Percentiles rank a stretch among this genome's conserved stretches.
Conservation (phyloP, 2,888 invertebrate genomes). For the Cynaeus angustus region DNA sequence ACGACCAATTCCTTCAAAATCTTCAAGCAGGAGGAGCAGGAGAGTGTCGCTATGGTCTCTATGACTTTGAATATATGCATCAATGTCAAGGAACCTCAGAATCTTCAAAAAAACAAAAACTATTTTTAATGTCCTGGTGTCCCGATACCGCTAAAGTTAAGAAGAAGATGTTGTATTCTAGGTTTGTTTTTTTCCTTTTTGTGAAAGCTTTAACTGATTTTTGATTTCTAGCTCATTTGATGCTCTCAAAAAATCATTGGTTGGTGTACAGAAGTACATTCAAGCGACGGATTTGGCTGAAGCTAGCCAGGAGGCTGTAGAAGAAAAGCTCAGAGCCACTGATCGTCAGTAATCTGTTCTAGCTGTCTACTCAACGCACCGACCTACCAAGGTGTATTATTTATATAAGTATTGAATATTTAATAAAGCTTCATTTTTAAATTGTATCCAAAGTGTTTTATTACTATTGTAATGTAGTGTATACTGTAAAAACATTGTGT, state of each 20-base stretch:
- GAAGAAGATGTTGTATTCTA: conserved; percentile 90
- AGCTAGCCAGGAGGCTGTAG: conserved; percentile 94
- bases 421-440: conserved; percentile 72
- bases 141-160: conserved; percentile 96
- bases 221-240: conserved; percentile 89
- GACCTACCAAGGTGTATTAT: conserved; percentile 69
- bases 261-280: conserved; percentile 97
- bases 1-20: conserved; percentile 95
- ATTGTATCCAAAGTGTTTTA: conserved; percentile 63
- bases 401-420: conserved; percentile 72
- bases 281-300: conserved; percentile 97
- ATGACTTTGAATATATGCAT: conserved; percentile 98
- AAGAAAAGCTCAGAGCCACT: conserved; percentile 94
- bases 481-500: conserved; percentile 52
- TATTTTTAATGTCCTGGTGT: conserved; percentile 99
- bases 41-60: conserved; percentile 98
- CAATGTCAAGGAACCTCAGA: conserved; percentile 98
- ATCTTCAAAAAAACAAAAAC: conserved; percentile 97
- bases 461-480: conserved; percentile 55
- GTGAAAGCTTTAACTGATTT: conserved; percentile 17
- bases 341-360: conserved; percentile 85
- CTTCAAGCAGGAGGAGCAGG: conserved; percentile 92
- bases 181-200: conserved; percentile 67
- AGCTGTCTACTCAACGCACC: conserved; percentile 67
- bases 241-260: conserved; percentile 96